Base-by-base conservation (phyloP, 2,113 vertebrate genomes). In the Gracilinanus agilis region DNA sequence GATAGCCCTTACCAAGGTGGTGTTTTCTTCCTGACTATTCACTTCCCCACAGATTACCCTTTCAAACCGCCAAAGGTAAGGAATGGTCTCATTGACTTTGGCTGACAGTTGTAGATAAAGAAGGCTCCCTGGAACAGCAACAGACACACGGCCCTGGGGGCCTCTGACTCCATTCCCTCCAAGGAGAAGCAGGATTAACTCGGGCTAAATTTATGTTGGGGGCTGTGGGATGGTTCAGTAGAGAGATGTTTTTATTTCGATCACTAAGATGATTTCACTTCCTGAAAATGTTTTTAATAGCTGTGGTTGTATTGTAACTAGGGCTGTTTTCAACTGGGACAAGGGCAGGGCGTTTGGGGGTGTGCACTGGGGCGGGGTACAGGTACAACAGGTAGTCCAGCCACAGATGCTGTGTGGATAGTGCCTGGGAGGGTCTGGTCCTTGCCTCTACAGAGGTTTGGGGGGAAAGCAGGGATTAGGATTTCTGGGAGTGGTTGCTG, bases 1-100 rank as follows among this genome's bases (percentile, higher is more conserved):
- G 99, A 99, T 96, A 99, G 99, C 96, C 99, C 99, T 12, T 99
- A 99, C 97, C 99, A 99, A 98, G 99, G 99, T 89, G 99, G 99
- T 54, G 99, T 99, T n/a, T 99, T 99, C 98, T 99, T 99, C 96
- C 99, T 99, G 98, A 99, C 99, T 94, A 99, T 99, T 97, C 99
- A 99, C 97, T 99, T 99, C 94, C 99, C 99, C 96, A 99, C 99
- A 54, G 99, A 99, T 97, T 99, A 99, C 94, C 99, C 99, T 40
- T 99, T 99, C 98, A 99, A 99, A 98, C 99, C 99, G 97, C 99
- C 99, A 98, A 99, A 99, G 99, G 99, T 99, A 97, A 98, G 97
- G 95, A 44, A 83, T 19, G 54, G 49, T 53, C 34, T 53, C 44
- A 54, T 13, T 34, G n/a, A 61, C 44, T 55, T n/a, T 34, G 67